A percentile compares a stretch with the other conserved stretches of the same genome.
phyloP scores from a whole-genome alignment of 2,888 invertebrate genomes.

The Ommatoiulus sabulosus region DNA sequence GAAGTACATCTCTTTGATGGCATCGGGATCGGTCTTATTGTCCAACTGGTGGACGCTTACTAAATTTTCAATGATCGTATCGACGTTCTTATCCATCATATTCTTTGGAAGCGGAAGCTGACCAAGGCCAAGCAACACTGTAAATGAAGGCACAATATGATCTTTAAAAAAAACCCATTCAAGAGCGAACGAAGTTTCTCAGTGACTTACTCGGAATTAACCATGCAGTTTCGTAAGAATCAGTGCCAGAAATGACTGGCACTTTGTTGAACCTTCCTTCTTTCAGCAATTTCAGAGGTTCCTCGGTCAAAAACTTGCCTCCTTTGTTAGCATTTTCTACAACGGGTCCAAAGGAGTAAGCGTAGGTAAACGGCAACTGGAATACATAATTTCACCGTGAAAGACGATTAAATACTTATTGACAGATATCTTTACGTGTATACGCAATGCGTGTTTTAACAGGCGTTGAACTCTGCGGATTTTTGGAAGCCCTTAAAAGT shows the following conservation, averaged over 20 bases:
- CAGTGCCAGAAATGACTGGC: conserved; percentile 50
- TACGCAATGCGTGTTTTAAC: too few relatives aligned
- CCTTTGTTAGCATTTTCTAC: neutral
- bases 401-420: too few relatives aligned
- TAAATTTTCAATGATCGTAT: neutral
- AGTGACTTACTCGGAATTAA: neutral
- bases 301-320: conserved; percentile 48
- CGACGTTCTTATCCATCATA: neutral
- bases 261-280: conserved; percentile 52
- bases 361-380: too few relatives aligned
- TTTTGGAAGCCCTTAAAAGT: too few relatives aligned
- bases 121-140: neutral
- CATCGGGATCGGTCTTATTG: neutral
- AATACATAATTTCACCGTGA: too few relatives aligned
- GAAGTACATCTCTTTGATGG: too few relatives aligned
- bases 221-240: conserved; percentile 44
- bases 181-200: too few relatives aligned
- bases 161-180: too few relatives aligned
- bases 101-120: neutral
- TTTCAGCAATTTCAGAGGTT: neutral
- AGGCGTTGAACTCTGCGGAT: too few relatives aligned
- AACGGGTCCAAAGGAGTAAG: neutral
- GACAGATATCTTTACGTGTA: neutral
- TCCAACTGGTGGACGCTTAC: neutral
- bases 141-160: too few relatives aligned